Base-by-base conservation (phyloP, 2,888 invertebrate species). In the Psylliodes chrysocephalus region DNA sequence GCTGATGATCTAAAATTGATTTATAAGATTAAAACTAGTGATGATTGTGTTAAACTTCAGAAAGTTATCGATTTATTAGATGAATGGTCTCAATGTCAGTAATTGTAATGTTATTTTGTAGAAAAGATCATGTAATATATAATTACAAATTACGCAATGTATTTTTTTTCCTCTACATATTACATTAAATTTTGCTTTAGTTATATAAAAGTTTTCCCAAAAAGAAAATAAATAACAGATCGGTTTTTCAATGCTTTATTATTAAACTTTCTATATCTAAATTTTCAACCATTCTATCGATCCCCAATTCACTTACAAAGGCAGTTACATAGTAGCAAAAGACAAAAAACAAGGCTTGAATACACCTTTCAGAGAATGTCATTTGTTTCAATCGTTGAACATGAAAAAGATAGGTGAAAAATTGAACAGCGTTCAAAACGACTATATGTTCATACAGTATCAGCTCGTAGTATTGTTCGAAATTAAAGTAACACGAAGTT, bases 381-480 rank as follows among this genome's bases (percentile, higher is more conserved):
- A 69, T 28, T 22, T 46, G 60, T 33, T 49, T 63, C 1, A 53
- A 10, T 18, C 60, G 42, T 7, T 44, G 53, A 6, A 33, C 19
- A 28, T 19, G 35, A 1, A 59, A 40, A 15, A 53, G 54, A 42
- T 53, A 40, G 6, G 14, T 42, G n/a, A 66, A 51, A 38, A 66
- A 62, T 33, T 62, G 44, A 22, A 69, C 60, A 35, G 63, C 57
- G 42, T 66, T 67, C 1, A 61, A 49, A 5, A 65, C 22, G n/a
- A 62, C 67, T 8, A 66, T 49, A 18, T 69, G 69, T 57, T 69
- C 69, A 40, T 60, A 67, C 10, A 66, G 52, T 7, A 69, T 35
- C 19, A 66, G 25, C 28, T 69, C 47, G 33, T 53, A 53, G 8
- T 59, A 54, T 1, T 54, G 18, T 12, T 54, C 28, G 6, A 18